Base-by-base conservation (phyloP, 2,888 invertebrate genomes). In the Gibbula magus region DNA sequence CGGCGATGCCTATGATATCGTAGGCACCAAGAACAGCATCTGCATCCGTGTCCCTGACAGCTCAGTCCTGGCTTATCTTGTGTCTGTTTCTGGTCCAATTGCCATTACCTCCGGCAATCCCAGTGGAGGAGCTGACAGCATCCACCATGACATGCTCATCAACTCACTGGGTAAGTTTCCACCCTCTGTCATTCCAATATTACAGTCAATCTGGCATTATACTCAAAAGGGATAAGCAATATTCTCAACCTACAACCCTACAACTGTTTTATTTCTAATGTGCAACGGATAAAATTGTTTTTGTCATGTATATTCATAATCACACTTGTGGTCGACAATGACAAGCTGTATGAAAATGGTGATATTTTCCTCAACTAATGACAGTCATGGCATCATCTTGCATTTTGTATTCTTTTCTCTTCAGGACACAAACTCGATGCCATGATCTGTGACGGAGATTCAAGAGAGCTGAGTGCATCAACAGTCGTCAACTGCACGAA, bases 401-500 rank as follows among this genome's bases (percentile, higher is more conserved):
- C 1, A 45, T 10, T 45, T 7, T 13, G 75, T 88, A 53, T 87
- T 86, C 87, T 45, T 3, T 45, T 45, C 8, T 13, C 45, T 45
- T 87, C 77, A 88, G 88, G 88, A 2, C 79, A 87, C 56, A 87
- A 86, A 53, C 53, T 88, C 22, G 86, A 86, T 20, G 88, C 84
- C 22, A 83, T 87, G 25, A 81, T 88, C 0, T 88, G 88, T 81
- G 88, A 88, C 78, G 88, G 87, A 1, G 83, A 82, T 51, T 88
- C 88, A 8, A 83, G 83, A 56, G 86, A 88, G 78, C 75, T 84
- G 18, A 82, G 83, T 20, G 85, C 88, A 18, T 88, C 88, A 0
- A 88, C 88, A 20, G 88, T 88, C 0, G 88, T 88, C 39, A 88
- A 85, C 82, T 88, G 88, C 75, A 22, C 84, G 32, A 86, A 87